Conservation (phyloP, 2,888 invertebrate genomes). For the Rhamnusium bicolor region DNA sequence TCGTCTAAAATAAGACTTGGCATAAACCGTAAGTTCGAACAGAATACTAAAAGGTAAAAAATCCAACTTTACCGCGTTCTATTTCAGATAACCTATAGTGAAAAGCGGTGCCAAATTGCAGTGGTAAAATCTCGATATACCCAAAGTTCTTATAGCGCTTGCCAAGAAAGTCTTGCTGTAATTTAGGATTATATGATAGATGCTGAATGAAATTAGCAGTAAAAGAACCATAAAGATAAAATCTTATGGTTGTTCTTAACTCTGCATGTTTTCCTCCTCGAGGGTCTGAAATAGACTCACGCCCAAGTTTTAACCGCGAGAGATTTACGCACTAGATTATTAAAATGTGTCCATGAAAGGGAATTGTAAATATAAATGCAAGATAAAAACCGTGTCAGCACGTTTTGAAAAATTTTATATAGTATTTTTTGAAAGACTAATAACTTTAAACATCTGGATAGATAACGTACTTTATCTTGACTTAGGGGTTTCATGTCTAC, state of each 20-base stretch:
- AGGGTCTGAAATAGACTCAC: not conserved
- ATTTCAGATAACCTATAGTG: slow-evolving; percentile 22
- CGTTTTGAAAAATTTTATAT: not conserved
- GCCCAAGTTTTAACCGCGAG: not conserved
- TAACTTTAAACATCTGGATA: not conserved
- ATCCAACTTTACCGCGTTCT: slow-evolving; percentile 17
- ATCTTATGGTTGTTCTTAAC: slow-evolving; percentile 21
- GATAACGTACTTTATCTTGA: no score
- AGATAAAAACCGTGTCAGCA: not conserved
- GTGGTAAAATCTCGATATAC: slow-evolving; percentile 35
- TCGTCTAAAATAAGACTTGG: slow-evolving; percentile 8
- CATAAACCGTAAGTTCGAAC: slow-evolving; percentile 10
- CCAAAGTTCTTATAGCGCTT: slow-evolving; percentile 14
- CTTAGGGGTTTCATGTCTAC: no score
- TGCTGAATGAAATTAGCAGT: slow-evolving; percentile 26
- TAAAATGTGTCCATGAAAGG: not conserved
- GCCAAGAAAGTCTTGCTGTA: slow-evolving; percentile 18
- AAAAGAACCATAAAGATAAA: slow-evolving; percentile 19
- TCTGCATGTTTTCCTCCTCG: not conserved
- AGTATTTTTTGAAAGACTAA: not conserved
- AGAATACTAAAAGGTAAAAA: slow-evolving; percentile 26
- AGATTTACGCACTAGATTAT: slow-evolving; percentile 11
- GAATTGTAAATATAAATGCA: not conserved
- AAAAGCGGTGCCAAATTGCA: slow-evolving; percentile 29
- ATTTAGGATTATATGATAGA: slow-evolving; percentile 25